phyloP scores from a whole-genome alignment of 2,888 invertebrate species.

The Leptopilina drosophilae region DNA sequence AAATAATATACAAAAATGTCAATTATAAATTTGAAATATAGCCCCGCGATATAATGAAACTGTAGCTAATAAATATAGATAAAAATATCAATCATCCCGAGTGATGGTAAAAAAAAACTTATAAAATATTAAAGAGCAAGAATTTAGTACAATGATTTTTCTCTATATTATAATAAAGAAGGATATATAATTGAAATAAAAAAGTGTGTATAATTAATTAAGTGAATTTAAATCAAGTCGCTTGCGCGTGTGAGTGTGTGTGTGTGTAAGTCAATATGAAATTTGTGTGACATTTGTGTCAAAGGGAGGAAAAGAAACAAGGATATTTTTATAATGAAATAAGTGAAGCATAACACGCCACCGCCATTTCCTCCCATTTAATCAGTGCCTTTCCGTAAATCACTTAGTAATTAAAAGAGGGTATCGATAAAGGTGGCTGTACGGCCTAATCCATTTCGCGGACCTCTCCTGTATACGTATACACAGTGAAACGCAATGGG shows the following conservation, averaged over 20 bases:
- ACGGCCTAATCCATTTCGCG: conserved; percentile 69
- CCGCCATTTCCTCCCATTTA: conserved; percentile 42
- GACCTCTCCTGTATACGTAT: conserved; percentile 50
- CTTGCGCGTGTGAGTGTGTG: not conserved
- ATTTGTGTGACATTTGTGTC: conserved; percentile 36
- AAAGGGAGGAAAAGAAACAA: not conserved
- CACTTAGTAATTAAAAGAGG: conserved; percentile 70
- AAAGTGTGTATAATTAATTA: conserved; percentile 2
- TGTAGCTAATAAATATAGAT: too few relatives aligned
- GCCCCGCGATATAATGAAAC: too few relatives aligned
- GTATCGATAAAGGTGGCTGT: conserved; percentile 60
- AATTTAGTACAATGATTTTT: too few relatives aligned
- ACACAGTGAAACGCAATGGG: conserved; percentile 39
- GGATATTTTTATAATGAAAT: conserved; percentile 30
- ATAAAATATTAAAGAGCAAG: too few relatives aligned
- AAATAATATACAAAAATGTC: too few relatives aligned
- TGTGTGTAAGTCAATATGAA: conserved; percentile 31
- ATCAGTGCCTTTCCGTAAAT: conserved; percentile 65
- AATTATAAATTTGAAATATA: too few relatives aligned
- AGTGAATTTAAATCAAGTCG: not conserved
- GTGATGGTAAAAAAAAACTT: too few relatives aligned
- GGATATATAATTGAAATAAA: not conserved
- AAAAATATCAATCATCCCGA: too few relatives aligned
- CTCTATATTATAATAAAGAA: too few relatives aligned
- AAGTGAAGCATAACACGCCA: conserved; percentile 31